Base-by-base conservation (phyloP, 2,797 vertebrate genomes). In the Pangasius macronema region DNA sequence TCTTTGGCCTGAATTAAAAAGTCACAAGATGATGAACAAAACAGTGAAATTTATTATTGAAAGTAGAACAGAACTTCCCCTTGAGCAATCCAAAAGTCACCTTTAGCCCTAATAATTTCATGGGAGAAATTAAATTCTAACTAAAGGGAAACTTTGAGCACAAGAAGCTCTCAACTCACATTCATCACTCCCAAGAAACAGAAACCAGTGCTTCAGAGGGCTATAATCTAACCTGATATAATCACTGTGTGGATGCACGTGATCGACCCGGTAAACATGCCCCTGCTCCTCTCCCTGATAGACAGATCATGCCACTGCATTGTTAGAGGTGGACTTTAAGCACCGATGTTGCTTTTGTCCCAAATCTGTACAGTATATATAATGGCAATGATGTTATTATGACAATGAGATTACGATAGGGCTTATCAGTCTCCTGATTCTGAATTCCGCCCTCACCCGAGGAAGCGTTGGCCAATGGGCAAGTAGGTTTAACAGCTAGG, bases 1-100 rank as follows among this genome's bases (percentile, higher is more conserved):
- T 49, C 22, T 83, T 65, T 72, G 81, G 10, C 82, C 87, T 65
- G 55, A 84, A 85, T 88, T 88, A 77, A 86, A 73, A 77, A 81
- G 72, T 65, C 18, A 57, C 51, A 84, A 83, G 83, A 73, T 39
- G 65, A 87, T 67, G 30, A 85, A 55, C 13, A 75, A 89, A 79
- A n/a, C 85, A 61, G 22, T 20, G 22, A 36, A 63, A 80, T 81
- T 72, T 80, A 82, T 53, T 85, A 49, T 42, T 11, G n/a, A 39
- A 83, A 86, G 72, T 57, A 46, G 73, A 85, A 39, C 76, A 18
- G 55, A 9, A 9, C 39, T 82, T 80, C 76, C 46, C 55, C 65
- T 86, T 76, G 9, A 70, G 80, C 53, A 27, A 70, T 36, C 39
- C 27, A 30, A 75, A 86, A 1, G 10, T 57, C 8, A 49, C 81